Percentiles rank a stretch among this genome's conserved stretches.
Conservation (phyloP, 2,113 vertebrate species). For the Thalassarche chlororhynchos region DNA sequence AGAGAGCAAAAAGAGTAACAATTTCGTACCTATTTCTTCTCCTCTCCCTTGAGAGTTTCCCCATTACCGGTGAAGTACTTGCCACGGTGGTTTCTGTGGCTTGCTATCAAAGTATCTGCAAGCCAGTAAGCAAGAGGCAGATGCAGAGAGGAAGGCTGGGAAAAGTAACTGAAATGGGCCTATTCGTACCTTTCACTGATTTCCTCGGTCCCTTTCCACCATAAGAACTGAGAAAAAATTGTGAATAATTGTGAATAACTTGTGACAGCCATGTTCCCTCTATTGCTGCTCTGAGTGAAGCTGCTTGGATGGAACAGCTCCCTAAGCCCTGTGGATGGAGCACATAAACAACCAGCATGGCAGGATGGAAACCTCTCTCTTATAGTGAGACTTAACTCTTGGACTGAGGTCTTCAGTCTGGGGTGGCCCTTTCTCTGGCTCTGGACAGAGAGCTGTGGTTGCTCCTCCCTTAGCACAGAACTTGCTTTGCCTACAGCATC, state of each 20-base stretch:
- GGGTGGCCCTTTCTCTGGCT: background rate
- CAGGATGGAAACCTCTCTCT: background rate
- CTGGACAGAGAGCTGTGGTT: background rate
- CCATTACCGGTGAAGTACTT: constrained; percentile 37
- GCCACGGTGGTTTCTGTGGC: constrained; percentile 36
- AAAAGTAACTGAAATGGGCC: background rate
- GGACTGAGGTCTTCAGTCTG: background rate
- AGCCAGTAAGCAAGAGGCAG: background rate
- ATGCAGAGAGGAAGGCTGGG: background rate
- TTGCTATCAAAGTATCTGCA: background rate
- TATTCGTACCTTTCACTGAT: background rate
- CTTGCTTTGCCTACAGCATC: background rate
- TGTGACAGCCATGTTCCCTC: background rate
- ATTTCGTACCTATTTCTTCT: constrained; percentile 56
- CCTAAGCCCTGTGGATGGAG: background rate
- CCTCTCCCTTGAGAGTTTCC: background rate
- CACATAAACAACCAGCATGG: background rate
- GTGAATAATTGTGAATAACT: background rate
- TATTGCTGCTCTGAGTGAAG: background rate
- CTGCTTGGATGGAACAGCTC: background rate
- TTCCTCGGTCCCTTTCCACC: background rate
- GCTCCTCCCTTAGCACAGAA: background rate
- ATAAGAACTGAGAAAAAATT: background rate
- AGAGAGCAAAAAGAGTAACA: constrained; percentile 69
- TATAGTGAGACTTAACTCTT: background rate